Conservation (phyloP, 2,113 vertebrate species). For the Ellobius talpinus region DNA sequence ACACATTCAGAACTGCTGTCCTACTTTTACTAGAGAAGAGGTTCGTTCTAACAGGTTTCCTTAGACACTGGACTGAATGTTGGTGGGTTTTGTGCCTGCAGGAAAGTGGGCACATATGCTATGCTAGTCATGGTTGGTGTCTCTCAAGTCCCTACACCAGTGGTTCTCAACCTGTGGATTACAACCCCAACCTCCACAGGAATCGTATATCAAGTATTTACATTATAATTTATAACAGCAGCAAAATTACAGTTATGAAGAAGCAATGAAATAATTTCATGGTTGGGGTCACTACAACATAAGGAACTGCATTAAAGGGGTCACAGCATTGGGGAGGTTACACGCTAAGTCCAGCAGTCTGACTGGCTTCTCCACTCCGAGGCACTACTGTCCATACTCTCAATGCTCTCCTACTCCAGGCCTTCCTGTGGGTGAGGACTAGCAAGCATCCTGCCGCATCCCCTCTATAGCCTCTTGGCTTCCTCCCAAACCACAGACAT, state of each 20-base stretch:
- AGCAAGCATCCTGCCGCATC: background rate
- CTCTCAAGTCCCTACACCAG: fast-evolving
- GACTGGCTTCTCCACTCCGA: background rate
- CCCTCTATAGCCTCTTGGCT: background rate
- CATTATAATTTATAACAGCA: background rate
- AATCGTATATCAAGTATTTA: background rate
- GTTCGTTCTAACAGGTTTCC: background rate
- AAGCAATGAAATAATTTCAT: background rate
- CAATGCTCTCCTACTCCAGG: background rate
- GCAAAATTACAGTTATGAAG: background rate
- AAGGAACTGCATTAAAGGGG: background rate
- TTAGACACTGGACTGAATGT: background rate
- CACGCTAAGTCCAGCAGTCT: fast-evolving
- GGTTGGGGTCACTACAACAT: background rate
- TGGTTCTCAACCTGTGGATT: background rate
- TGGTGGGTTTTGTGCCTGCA: background rate
- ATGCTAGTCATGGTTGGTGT: background rate
- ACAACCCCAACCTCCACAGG: background rate
- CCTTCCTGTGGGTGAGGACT: fast-evolving
- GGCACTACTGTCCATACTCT: fast-evolving
- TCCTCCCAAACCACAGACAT: background rate
- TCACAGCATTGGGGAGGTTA: background rate
- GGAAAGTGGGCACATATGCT: background rate
- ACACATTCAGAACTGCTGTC: background rate
- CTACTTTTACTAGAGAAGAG: background rate